phyloP scores from a whole-genome alignment of 2,113 vertebrate species.

The Pristiophorus japonicus region DNA sequence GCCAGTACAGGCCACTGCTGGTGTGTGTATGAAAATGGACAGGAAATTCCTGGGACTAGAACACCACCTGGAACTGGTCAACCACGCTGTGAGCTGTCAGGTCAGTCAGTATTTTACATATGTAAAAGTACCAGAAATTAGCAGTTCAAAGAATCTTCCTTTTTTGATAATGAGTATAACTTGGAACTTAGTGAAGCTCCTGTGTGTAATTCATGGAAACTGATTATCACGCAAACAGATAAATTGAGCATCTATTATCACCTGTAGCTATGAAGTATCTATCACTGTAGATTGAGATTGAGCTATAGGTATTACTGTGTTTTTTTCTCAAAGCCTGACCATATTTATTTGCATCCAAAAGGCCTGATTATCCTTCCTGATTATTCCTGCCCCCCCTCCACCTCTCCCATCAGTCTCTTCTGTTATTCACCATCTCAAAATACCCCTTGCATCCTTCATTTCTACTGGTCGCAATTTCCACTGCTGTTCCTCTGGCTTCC shows the following conservation, averaged over 20 bases:
- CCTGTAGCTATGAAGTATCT: no score
- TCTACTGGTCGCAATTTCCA: no score
- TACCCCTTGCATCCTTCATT: no score
- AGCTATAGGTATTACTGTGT: background rate
- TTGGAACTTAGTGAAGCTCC: background rate
- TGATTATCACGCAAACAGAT: background rate
- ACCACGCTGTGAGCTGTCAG: slow-evolving; percentile 50
- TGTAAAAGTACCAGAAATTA: background rate
- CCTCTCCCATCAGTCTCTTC: background rate
- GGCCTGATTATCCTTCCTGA: background rate
- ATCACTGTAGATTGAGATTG: background rate
- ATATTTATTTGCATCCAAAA: background rate
- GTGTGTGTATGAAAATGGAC: slow-evolving; percentile 69
- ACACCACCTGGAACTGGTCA: slow-evolving; percentile 61
- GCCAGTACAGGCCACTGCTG: slow-evolving; percentile 73
- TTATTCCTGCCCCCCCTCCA: slow-evolving; percentile 1
- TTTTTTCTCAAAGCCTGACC: background rate
- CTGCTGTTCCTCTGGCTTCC: no score
- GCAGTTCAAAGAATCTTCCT: no score
- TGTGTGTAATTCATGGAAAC: background rate
- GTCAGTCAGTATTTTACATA: background rate
- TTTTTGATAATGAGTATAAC: background rate
- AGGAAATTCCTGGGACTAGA: slow-evolving; percentile 73
- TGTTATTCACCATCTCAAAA: background rate
- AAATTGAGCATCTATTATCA: no score